phyloP scores from a whole-genome alignment of 1,140 invertebrate species.

The Sinonovacula constricta region DNA sequence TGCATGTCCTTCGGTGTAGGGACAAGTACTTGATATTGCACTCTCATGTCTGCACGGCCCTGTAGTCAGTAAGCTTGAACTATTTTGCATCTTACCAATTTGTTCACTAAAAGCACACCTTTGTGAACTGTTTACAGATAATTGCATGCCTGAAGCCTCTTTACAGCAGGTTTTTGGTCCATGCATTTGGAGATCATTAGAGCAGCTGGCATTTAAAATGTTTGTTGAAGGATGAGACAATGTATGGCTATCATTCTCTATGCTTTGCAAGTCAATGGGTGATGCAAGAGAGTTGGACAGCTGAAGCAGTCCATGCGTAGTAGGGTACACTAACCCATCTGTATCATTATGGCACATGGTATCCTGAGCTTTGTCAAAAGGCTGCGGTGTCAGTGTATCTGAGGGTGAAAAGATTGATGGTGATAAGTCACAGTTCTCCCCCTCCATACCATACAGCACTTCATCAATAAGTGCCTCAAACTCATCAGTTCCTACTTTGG shows the following conservation, averaged over 20 bases:
- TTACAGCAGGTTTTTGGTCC: not conserved
- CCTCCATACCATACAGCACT: constrained; percentile 15
- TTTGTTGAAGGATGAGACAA: not conserved
- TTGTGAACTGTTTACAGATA: no score
- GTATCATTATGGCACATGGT: not conserved
- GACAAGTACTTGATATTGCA: no score
- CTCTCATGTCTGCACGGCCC: no score
- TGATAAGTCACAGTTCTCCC: not conserved
- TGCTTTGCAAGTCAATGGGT: not conserved
- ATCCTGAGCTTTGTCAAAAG: not conserved
- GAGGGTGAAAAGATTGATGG: not conserved
- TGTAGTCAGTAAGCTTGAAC: not conserved
- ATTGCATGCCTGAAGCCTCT: not conserved
- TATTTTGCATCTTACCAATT: not conserved
- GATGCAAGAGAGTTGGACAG: not conserved
- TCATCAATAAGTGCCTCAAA: constrained; percentile 45
- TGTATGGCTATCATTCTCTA: not conserved
- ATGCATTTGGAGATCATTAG: not conserved
- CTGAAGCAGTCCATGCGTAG: not conserved
- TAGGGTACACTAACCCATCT: not conserved
- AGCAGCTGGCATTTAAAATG: no score
- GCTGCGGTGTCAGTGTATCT: not conserved
- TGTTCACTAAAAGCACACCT: not conserved
- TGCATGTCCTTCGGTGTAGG: not conserved
- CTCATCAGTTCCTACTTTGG: constrained; percentile 40